A percentile compares a stretch with the other conserved stretches of the same genome.
These are phyloP conservation scores for Neosalanx taihuensis DNA, from an alignment of 2,797 vertebrate species.

Conservation along the genomic window DNA sequence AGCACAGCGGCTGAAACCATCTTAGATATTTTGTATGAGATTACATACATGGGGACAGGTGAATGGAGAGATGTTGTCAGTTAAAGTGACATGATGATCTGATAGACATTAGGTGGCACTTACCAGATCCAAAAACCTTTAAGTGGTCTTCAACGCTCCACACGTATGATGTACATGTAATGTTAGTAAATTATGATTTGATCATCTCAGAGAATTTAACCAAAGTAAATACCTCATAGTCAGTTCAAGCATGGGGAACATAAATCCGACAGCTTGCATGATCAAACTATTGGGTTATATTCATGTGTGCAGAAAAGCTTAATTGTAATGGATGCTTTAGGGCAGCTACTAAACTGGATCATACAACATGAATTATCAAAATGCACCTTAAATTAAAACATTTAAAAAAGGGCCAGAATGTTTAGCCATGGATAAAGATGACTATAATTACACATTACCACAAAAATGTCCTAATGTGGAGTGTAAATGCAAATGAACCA, in stretches of 20 bases:
- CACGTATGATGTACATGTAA: not conserved
- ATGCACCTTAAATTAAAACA: constrained; percentile 14
- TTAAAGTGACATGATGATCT: constrained; percentile 52
- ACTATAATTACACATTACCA: constrained; percentile 37
- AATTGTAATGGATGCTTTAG: not conserved
- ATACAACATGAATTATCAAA: not conserved
- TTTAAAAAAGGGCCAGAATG: constrained; percentile 38
- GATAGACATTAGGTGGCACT: not conserved
- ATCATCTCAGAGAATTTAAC: no score
- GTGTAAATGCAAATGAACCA: constrained; percentile 20
- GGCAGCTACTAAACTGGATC: not conserved
- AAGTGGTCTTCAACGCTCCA: not conserved
- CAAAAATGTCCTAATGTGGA: not conserved
- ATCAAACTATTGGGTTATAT: no score
- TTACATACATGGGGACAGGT: constrained; percentile 66
- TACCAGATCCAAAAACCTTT: not conserved
- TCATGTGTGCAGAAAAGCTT: not conserved
- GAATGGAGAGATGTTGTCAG: constrained; percentile 56
- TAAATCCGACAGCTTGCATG: no score
- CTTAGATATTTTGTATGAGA: constrained; percentile 76
- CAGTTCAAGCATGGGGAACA: no score
- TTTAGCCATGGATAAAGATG: constrained; percentile 26
- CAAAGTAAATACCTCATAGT: no score
- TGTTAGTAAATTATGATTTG: not conserved
- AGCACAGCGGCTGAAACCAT: constrained; percentile 50